These are phyloP conservation scores for Nephotettix cincticeps DNA, from an alignment of 1,140 invertebrate genomes.

Conservation along the genomic window DNA sequence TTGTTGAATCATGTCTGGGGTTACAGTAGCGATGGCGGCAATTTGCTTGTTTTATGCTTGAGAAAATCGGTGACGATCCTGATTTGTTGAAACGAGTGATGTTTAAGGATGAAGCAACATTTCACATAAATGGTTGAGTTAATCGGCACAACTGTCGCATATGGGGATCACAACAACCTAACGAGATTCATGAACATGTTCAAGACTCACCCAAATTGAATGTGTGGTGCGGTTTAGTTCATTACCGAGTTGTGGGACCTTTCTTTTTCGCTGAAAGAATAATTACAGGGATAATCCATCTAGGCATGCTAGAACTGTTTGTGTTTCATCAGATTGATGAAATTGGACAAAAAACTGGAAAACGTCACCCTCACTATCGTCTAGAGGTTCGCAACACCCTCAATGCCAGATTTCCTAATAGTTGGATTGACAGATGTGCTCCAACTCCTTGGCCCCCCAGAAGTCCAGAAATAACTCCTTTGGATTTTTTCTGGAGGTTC, in stretches of 20 bases:
- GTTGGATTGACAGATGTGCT: too few relatives aligned
- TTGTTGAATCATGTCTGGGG: too few relatives aligned
- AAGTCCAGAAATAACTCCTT: neutral
- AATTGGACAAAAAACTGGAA: too few relatives aligned
- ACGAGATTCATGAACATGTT: slow-evolving; percentile 8
- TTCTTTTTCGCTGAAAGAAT: slow-evolving; percentile 26
- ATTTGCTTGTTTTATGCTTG: neutral
- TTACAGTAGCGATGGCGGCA: too few relatives aligned
- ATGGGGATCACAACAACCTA: slow-evolving; percentile 28
- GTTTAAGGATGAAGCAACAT: slow-evolving; percentile 6
- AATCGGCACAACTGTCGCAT: slow-evolving; percentile 27
- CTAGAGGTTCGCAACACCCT: too few relatives aligned
- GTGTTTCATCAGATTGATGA: too few relatives aligned
- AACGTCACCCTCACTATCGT: too few relatives aligned
- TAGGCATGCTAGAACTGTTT: too few relatives aligned
- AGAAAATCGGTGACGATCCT: neutral
- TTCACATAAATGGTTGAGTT: slow-evolving; percentile 14
- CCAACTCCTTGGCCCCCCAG: neutral
- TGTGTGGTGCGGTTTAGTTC: slow-evolving; percentile 23
- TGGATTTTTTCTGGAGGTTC: neutral
- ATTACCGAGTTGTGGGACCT: slow-evolving; percentile 5
- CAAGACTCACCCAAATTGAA: slow-evolving; percentile 22
- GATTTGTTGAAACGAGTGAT: neutral
- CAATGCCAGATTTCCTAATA: too few relatives aligned
- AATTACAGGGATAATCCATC: neutral